Base-by-base conservation (phyloP, 2,888 invertebrate genomes). In the Lagria hirta region DNA sequence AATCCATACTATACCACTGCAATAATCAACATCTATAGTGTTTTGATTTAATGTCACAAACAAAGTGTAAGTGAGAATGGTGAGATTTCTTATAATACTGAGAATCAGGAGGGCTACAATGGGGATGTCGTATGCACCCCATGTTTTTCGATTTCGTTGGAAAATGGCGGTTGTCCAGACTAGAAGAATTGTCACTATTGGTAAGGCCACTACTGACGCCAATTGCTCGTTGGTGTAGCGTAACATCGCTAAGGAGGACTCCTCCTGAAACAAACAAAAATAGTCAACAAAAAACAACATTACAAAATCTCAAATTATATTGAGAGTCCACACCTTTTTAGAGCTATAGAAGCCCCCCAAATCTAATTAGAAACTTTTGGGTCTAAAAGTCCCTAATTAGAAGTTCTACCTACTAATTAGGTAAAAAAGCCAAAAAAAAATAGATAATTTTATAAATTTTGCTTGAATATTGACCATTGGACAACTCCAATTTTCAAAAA, bases 101-200 rank as follows among this genome's bases (percentile, higher is more conserved):
- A 72, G 67, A 8, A 69, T 60, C 15, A 75, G 52, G 3, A 75
- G 59, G 7, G 74, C 71, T 12, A 75, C 70, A 32, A 77, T 68
- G 33, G 76, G 73, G 21, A 76, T 70, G 61, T 78, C 78, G 60
- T 75, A 73, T 2, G 76, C 71, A 15, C 73, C 67, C 77, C 77
- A 77, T 50, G 68, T 64, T 32, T 69, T 68, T 13, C 75, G 68
- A 60, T 75, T 75, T 43, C 73, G 72, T 63, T 75, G 74, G 60
- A 76, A 73, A 18, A 77, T 74, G 22, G 72, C 70, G 13, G 76
- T 61, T 1, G 73, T 73, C 75, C 75, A 75, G 42, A 71, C 55
- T 18, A 76, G 63, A 22, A 73, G 64, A 23, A 74, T 72, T 14
- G 73, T 67, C 13, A 71, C 66, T 41, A 75, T 64, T 13, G 75